Evolutionary conservation across 2,113 vertebrate species (phyloP).

Genomic region (Casuarius casuarius): DNA sequence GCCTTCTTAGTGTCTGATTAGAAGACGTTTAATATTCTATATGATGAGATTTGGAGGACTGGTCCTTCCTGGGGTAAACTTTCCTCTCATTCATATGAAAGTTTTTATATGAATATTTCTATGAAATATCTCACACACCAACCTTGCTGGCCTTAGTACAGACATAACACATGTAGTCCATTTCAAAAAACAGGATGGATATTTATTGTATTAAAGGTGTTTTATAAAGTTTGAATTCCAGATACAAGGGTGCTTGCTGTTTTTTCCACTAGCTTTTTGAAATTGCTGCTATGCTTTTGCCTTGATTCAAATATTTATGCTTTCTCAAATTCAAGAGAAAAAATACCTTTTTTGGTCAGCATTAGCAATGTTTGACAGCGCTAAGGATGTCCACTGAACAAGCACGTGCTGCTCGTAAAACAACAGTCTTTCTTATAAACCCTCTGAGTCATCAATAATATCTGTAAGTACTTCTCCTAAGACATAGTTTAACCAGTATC

Average conservation of each 20-base stretch:
- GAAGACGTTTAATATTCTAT: neutral
- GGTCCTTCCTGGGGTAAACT: neutral
- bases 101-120: no score
- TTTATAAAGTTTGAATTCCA: neutral
- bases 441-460: conserved; percentile 1
- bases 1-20: neutral
- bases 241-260: neutral
- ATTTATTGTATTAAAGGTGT: neutral
- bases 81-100: neutral
- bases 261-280: conserved; percentile 17
- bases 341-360: conserved; percentile 27
- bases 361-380: neutral
- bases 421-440: neutral
- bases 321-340: conserved; percentile 25
- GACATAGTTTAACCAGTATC: conserved; percentile 16
- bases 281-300: conserved; percentile 1
- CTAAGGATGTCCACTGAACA: conserved; percentile 7
- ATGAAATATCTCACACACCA: neutral
- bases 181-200: neutral
- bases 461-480: neutral
- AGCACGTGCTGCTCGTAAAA: conserved; percentile 51
- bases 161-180: neutral
- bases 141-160: neutral
- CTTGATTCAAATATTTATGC: conserved; percentile 37
- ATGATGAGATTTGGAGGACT: neutral